Conservation (phyloP, 2,113 vertebrate genomes). For the Heptranchias perlo region DNA sequence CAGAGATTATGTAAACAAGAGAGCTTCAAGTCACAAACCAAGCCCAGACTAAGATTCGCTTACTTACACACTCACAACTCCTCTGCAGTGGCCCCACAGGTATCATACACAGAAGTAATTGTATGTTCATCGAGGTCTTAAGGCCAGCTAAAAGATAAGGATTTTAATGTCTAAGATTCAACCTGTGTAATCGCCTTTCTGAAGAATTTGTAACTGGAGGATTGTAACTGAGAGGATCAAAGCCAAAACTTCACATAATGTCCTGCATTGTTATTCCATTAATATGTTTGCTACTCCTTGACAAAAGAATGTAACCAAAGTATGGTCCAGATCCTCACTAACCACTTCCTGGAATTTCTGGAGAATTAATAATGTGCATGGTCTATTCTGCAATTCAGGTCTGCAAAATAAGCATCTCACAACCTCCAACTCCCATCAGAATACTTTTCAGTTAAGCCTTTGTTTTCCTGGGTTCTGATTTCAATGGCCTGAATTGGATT, state of each 20-base stretch:
- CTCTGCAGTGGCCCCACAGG: not conserved
- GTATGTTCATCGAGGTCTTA: not conserved
- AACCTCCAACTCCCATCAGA: not conserved
- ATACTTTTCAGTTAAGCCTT: not conserved
- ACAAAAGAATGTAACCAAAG: constrained; percentile 22
- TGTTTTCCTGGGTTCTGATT: not conserved
- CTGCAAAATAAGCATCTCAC: not conserved
- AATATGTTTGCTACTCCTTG: not conserved
- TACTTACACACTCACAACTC: not conserved
- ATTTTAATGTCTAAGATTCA: not conserved
- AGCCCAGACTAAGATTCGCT: not conserved
- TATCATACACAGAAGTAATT: not conserved
- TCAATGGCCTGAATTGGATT: not conserved
- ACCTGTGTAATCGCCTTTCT: not conserved
- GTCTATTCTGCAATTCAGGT: not conserved
- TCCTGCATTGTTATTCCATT: constrained; percentile 5
- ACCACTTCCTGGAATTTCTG: constrained; percentile 21
- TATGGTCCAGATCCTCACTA: not conserved
- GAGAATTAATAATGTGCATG: not conserved
- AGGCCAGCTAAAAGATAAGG: not conserved
- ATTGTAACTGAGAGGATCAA: constrained; percentile 22
- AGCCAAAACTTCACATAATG: not conserved
- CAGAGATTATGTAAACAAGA: not conserved
- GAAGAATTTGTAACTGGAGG: constrained; percentile 17
- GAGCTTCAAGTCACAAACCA: not conserved